phyloP scores from a whole-genome alignment of 2,888 invertebrate species.

The Parapristionchus giblindavisi region DNA sequence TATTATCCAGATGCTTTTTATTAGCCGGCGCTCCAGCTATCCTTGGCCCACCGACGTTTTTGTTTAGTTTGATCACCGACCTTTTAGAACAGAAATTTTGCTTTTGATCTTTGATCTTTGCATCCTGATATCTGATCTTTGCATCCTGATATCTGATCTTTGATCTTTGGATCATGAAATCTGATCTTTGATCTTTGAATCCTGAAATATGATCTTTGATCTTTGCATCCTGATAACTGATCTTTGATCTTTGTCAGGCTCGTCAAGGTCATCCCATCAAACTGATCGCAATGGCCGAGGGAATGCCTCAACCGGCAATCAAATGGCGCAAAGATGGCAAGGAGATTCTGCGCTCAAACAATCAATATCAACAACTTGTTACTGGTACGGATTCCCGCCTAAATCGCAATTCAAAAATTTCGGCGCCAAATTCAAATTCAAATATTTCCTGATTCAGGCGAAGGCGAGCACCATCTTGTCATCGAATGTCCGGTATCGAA shows the following conservation, averaged over 20 bases:
- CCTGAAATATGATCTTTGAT: too few relatives aligned
- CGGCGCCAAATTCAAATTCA: not conserved
- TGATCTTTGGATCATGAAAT: too few relatives aligned
- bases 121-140: too few relatives aligned
- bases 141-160: too few relatives aligned
- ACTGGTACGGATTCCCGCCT: not conserved
- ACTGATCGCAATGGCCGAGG: constrained; percentile 58
- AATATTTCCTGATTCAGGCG: constrained; percentile 42
- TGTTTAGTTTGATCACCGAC: too few relatives aligned
- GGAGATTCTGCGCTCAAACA: constrained; percentile 55
- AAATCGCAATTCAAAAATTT: not conserved
- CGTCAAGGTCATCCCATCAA: constrained; percentile 57
- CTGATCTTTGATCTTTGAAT: too few relatives aligned
- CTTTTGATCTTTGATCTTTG: too few relatives aligned
- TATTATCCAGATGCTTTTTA: too few relatives aligned
- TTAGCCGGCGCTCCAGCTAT: too few relatives aligned
- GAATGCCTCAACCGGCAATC: constrained; percentile 57
- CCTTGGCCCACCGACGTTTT: too few relatives aligned
- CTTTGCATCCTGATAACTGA: too few relatives aligned
- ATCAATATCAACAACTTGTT: constrained; percentile 47
- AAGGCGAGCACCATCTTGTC: constrained; percentile 57
- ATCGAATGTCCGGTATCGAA: constrained; percentile 61
- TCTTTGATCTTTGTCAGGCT: constrained; percentile 44
- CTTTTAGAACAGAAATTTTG: too few relatives aligned
- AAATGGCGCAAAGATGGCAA: constrained; percentile 66